A percentile compares a stretch with the other conserved stretches of the same genome.
These are phyloP conservation scores for Paradoxurus hermaphroditus DNA, from an alignment of 2,113 vertebrate genomes.

Conservation along the genomic window DNA sequence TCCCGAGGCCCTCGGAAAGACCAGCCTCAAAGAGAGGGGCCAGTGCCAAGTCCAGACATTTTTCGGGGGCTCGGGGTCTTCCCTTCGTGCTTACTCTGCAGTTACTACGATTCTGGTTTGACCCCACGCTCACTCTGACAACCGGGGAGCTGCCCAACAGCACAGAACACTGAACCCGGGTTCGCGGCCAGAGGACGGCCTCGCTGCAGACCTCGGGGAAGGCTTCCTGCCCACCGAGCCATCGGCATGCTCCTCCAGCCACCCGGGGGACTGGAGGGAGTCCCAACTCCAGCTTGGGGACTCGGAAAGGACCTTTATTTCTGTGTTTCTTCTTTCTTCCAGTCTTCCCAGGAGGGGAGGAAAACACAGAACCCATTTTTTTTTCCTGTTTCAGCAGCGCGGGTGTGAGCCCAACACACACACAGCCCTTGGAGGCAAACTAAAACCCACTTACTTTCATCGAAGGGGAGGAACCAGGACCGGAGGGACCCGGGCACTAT, in stretches of 20 bases:
- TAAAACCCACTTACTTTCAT: slow-evolving; percentile 50
- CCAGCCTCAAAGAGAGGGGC: neutral
- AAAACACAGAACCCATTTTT: neutral
- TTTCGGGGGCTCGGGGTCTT: neutral
- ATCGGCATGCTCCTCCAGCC: rapidly evolving
- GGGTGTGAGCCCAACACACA: slow-evolving; percentile 52
- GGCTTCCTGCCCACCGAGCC: neutral
- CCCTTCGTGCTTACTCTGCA: neutral
- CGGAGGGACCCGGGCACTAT: slow-evolving; percentile 68
- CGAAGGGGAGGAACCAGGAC: slow-evolving; percentile 24
- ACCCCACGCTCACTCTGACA: neutral
- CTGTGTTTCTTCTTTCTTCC: slow-evolving; percentile 22
- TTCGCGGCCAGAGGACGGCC: neutral
- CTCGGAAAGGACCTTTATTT: slow-evolving; percentile 50
- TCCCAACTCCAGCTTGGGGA: neutral
- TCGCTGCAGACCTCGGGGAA: neutral
- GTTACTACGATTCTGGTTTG: neutral
- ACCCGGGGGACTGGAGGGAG: neutral
- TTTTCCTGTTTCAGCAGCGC: neutral
- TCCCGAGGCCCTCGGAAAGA: rapidly evolving
- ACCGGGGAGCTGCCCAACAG: neutral
- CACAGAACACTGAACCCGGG: neutral
- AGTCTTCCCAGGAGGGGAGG: neutral
- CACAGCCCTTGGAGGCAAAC: slow-evolving; percentile 5
- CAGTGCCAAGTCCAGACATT: rapidly evolving